Percentiles rank a stretch among this genome's conserved stretches.
Evolutionary conservation across 2,797 vertebrate genomes (phyloP).

Genomic region (Pterois miles): DNA sequence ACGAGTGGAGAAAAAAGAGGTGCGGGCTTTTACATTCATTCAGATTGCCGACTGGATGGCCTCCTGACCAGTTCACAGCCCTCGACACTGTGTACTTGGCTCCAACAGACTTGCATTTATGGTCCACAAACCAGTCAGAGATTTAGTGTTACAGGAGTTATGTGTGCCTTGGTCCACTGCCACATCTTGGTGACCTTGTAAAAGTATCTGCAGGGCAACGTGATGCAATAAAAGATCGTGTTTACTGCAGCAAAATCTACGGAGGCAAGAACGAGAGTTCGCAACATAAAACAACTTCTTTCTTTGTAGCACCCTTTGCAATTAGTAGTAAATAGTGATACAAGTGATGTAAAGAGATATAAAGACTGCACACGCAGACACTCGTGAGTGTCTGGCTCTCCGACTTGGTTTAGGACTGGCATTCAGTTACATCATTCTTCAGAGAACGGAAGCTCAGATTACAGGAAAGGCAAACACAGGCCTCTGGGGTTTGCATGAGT

Average conservation of each 20-base stretch:
- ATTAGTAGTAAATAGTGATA: constrained; percentile 55
- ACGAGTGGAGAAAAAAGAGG: background rate
- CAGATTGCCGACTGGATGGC: constrained; percentile 6
- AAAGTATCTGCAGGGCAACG: constrained; percentile 80
- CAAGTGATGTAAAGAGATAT: background rate
- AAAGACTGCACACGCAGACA: constrained; percentile 29
- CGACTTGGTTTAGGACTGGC: constrained; percentile 75
- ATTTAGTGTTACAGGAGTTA: constrained; percentile 62
- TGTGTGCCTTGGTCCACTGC: constrained; percentile 72
- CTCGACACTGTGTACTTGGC: constrained; percentile 2
- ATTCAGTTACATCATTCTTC: constrained; percentile 85
- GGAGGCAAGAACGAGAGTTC: constrained; percentile 14
- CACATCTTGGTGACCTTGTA: constrained; percentile 82
- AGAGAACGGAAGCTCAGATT: constrained; percentile 85
- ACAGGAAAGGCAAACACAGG: constrained; percentile 86
- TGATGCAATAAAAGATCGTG: constrained; percentile 77
- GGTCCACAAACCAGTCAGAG: constrained; percentile 47
- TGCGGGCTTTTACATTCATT: constrained; percentile 1
- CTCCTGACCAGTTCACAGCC: constrained; percentile 22
- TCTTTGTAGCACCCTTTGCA: constrained; percentile 28
- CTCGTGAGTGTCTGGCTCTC: constrained; percentile 58
- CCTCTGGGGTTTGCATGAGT: constrained; percentile 68
- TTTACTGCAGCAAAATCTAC: constrained; percentile 52
- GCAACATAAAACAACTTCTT: constrained; percentile 27
- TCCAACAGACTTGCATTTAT: constrained; percentile 33